phyloP scores from a whole-genome alignment of 2,888 invertebrate species.

The Eulithis testata region DNA sequence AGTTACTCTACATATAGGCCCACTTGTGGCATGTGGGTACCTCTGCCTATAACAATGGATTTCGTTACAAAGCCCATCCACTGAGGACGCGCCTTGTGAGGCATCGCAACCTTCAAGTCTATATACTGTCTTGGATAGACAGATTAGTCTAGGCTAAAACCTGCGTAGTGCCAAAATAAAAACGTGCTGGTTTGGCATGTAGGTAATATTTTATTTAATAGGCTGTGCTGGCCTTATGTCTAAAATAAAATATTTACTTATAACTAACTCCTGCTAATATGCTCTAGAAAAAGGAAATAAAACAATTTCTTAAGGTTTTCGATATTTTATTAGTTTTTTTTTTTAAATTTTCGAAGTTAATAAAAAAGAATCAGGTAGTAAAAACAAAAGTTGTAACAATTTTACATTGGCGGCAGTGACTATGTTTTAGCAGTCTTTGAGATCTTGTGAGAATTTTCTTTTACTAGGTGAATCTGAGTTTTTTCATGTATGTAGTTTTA shows the following conservation, averaged over 20 bases:
- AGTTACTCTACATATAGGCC: too few relatives aligned
- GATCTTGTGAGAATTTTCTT: conserved; percentile 43
- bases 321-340: conserved; percentile 73
- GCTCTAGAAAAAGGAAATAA: conserved; percentile 32
- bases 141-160: too few relatives aligned
- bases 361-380: conserved; percentile 73
- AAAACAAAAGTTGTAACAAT: conserved; percentile 75
- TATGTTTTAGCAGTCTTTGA: conserved; percentile 69
- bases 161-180: too few relatives aligned
- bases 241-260: neutral
- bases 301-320: conserved; percentile 50
- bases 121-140: too few relatives aligned
- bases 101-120: too few relatives aligned
- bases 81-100: too few relatives aligned
- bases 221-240: too few relatives aligned
- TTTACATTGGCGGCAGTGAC: conserved; percentile 75
- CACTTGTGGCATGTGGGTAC: too few relatives aligned
- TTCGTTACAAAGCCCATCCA: too few relatives aligned
- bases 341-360: conserved; percentile 68
- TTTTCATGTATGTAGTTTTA: conserved; percentile 22
- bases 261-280: neutral
- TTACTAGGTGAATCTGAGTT: conserved; percentile 42
- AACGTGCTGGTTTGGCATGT: too few relatives aligned
- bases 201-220: too few relatives aligned
- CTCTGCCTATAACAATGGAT: too few relatives aligned